Evolutionary conservation across 2,888 invertebrate species (phyloP).

Genomic region (Sinentomon sp.): DNA sequence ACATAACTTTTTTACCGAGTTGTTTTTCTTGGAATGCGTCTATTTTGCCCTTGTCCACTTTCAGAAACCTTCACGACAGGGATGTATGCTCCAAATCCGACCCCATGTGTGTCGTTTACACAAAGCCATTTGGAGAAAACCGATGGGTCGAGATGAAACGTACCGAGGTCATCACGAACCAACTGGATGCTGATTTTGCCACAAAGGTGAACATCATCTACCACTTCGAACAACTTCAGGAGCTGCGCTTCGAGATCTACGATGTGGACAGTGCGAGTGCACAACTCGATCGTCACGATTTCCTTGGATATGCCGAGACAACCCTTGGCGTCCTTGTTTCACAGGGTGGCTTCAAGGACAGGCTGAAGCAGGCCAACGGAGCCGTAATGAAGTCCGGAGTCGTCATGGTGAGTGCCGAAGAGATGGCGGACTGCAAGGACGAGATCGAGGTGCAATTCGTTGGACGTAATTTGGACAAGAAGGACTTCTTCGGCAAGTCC

Average conservation of each 20-base stretch:
- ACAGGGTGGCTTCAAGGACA: conserved; percentile 14
- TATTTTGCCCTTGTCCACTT: no score
- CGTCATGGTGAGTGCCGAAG: conserved; percentile 20
- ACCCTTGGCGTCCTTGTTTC: conserved; percentile 25
- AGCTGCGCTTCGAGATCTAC: conserved; percentile 25
- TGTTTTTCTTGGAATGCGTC: no score
- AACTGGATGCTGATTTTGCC: conserved; percentile 26
- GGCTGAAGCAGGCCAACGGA: conserved; percentile 13
- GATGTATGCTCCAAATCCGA: conserved; percentile 29
- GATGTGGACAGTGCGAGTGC: conserved; percentile 21
- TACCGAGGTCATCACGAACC: conserved; percentile 24
- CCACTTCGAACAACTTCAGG: conserved; percentile 29
- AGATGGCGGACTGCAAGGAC: conserved; percentile 20
- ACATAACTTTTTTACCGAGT: no score
- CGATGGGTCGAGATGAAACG: conserved; percentile 22
- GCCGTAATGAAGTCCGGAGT: conserved; percentile 14
- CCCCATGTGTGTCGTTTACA: conserved; percentile 25
- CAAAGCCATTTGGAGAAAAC: conserved; percentile 20
- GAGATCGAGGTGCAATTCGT: conserved; percentile 19
- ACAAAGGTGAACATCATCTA: conserved; percentile 27
- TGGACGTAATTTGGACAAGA: conserved; percentile 19
- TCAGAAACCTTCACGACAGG: conserved; percentile 23
- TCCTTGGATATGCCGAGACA: conserved; percentile 26
- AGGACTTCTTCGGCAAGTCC: conserved; percentile 20
- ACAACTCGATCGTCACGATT: conserved; percentile 22